phyloP scores from a whole-genome alignment of 1,140 invertebrate species.

The Drosophila sproati region DNA sequence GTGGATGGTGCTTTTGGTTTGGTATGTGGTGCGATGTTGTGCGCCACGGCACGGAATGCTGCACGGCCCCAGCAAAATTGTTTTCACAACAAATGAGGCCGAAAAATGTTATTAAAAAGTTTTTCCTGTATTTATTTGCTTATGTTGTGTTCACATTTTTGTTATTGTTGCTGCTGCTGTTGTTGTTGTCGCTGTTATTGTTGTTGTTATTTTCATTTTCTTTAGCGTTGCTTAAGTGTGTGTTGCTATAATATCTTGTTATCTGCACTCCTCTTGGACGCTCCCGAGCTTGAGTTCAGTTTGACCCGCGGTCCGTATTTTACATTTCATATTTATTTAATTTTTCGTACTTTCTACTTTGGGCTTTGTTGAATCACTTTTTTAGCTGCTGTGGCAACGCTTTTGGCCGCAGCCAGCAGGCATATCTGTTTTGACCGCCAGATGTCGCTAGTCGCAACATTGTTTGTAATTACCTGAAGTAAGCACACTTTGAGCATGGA shows the following conservation, averaged over 20 bases:
- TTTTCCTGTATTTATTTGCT: conserved; percentile 74
- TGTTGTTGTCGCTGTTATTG: conserved; percentile 19
- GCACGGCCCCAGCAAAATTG: conserved; percentile 67
- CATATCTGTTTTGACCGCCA: conserved; percentile 1
- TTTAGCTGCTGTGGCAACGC: conserved; percentile 9
- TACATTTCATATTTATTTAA: conserved; percentile 81
- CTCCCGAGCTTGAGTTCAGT: background rate
- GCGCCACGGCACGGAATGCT: background rate
- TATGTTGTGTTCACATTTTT: conserved; percentile 35
- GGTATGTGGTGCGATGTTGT: conserved; percentile 3
- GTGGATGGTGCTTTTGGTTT: background rate
- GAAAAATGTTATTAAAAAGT: conserved; percentile 83
- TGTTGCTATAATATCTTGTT: conserved; percentile 46
- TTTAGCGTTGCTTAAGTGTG: conserved; percentile 46
- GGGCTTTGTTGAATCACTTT: conserved; percentile 51
- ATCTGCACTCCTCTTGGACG: background rate
- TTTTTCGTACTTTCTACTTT: conserved; percentile 75
- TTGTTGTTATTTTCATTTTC: conserved; percentile 44
- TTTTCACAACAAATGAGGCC: conserved; percentile 82
- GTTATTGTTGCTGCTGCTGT: conserved; percentile 26
- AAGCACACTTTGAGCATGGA: conserved; percentile 1
- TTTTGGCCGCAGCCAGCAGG: conserved; percentile 8
- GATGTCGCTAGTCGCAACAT: conserved; percentile 11
- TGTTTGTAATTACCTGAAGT: conserved; percentile 5
- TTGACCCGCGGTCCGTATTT: conserved; percentile 34